Base-by-base conservation (phyloP, 2,888 invertebrate genomes). In the Orgyia antiqua region DNA sequence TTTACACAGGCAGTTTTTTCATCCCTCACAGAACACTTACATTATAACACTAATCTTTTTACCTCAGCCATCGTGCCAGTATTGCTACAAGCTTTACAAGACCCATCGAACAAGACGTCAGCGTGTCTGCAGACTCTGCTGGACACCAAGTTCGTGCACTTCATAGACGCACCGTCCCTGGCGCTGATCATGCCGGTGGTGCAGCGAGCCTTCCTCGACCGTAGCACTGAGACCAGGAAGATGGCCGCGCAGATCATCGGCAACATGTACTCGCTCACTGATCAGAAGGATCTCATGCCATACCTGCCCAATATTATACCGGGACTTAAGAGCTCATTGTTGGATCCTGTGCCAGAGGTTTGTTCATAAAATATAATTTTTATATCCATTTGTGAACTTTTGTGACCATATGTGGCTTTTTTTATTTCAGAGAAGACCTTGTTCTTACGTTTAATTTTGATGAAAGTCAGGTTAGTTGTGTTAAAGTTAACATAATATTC, bases 171-270 rank as follows among this genome's bases (percentile, higher is more conserved):
- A 2, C 98, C 99, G 0, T 99, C 99, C 0, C 88, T 99, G 11
- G 99, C 99, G 36, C 89, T 99, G 30, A 98, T 99, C 60, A 99
- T 99, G 99, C 99, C 99, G 0, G 98, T 99, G 2, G 97, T 99
- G 13, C 95, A 98, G 76, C 89, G 99, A 48, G 98, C 99, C 6
- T 99, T 99, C 83, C 94, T 97, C 84, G 99, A 99, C 82, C 90
- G 99, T 42, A 96, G 97, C 28, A 98, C 99, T 0, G 99, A 99
- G 86, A 99, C 98, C 0, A 89, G 99, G 56, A 97, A 99, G 87
- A 98, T 99, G 97, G 97, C 99, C 1, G 98, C 98, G 2, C 98
- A 99, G 87, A 99, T 99, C 70, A 98, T 99, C 55, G 98, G 99
- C 35, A 99, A 99, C 78, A 99, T 99, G 97, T 99, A 99, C 82